These are phyloP conservation scores for Palythoa grandiflora DNA, from an alignment of 92 coral and sea anemone genomes.

Conservation along the genomic window DNA sequence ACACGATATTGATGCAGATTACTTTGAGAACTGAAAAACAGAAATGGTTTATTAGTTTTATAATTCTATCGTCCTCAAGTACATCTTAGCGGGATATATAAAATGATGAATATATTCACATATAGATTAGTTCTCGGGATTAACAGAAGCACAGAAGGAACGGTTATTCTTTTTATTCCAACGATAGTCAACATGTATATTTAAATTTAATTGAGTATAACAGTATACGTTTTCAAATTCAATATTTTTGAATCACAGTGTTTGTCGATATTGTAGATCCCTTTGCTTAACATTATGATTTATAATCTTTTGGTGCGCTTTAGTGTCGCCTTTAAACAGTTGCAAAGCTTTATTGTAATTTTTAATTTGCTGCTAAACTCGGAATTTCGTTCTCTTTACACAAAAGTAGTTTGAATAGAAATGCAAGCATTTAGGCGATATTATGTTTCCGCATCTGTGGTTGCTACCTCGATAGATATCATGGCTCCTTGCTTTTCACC, in stretches of 20 bases:
- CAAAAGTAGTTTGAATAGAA: background rate
- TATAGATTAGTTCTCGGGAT: background rate
- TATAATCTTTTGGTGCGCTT: background rate
- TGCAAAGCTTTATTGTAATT: conserved; percentile 33
- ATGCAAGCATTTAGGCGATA: background rate
- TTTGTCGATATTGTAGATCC: background rate
- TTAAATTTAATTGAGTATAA: background rate
- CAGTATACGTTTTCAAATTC: background rate
- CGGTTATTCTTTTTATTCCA: background rate
- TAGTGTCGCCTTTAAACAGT: conserved; percentile 23
- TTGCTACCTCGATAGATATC: background rate
- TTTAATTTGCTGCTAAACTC: conserved; percentile 37
- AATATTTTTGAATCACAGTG: background rate
- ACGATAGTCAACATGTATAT: background rate
- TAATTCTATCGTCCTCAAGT: conserved; percentile 12
- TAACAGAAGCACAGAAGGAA: background rate
- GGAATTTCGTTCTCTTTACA: background rate
- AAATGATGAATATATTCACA: conserved; percentile 21
- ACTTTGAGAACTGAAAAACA: conserved; percentile 23
- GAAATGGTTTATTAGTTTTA: background rate
- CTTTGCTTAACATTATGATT: background rate
- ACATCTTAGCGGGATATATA: conserved; percentile 34
- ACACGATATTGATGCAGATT: background rate
- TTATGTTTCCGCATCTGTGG: background rate
- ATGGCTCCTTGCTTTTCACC: background rate